Percentiles rank a stretch among this genome's conserved stretches.
phyloP scores from a whole-genome alignment of 2,113 vertebrate species.

The Paratilapia polleni region DNA sequence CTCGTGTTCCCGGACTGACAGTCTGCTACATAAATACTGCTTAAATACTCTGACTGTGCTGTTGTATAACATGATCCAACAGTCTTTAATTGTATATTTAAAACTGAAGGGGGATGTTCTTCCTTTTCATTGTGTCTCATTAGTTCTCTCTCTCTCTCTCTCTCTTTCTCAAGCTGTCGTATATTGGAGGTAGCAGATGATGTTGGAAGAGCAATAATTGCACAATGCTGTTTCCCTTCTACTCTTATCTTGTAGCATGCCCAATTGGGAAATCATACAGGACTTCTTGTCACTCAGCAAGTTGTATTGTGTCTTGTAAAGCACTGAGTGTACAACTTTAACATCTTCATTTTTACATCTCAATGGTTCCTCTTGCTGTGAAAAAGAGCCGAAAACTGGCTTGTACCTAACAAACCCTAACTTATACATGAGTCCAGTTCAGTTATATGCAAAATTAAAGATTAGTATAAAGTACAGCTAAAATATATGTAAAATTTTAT shows the following conservation, averaged over 20 bases:
- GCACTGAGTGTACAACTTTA: background rate
- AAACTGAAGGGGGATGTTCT: background rate
- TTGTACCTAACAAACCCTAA: background rate
- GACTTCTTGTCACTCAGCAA: conserved; percentile 9
- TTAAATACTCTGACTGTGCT: background rate
- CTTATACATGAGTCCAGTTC: too few species aligned
- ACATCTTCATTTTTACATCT: background rate
- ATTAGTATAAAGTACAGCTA: background rate
- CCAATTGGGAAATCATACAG: conserved; percentile 13
- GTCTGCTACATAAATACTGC: conserved; percentile 16
- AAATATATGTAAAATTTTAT: background rate
- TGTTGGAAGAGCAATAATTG: conserved; percentile 31
- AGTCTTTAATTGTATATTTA: conserved; percentile 40
- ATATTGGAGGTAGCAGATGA: conserved; percentile 1
- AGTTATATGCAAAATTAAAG: background rate
- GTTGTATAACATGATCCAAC: background rate
- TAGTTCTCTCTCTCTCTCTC: conserved; percentile 21
- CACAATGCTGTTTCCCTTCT: conserved; percentile 19
- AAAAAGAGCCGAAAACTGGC: background rate
- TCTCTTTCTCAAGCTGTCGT: background rate
- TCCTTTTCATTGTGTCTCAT: background rate
- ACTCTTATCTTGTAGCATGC: conserved; percentile 15
- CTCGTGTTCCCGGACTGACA: conserved; percentile 17
- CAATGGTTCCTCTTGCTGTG: background rate
- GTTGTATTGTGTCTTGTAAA: conserved; percentile 4